Percentiles rank a stretch among this genome's conserved stretches.
phyloP scores from a whole-genome alignment of 2,113 vertebrate genomes.

The Salvator merianae region DNA sequence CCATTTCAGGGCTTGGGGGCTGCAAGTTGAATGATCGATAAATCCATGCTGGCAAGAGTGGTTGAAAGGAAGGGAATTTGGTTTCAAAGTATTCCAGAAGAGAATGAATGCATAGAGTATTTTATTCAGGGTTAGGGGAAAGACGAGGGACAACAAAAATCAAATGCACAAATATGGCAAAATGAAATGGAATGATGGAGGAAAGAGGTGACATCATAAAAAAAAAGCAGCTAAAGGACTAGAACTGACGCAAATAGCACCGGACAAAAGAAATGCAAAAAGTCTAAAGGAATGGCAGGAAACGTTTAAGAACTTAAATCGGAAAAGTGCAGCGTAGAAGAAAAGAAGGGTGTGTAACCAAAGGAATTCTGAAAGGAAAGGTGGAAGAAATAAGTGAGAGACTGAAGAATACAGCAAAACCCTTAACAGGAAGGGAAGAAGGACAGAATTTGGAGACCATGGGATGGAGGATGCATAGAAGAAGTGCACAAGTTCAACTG shows the following conservation, averaged over 20 bases:
- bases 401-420: background rate
- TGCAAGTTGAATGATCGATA: slow-evolving; percentile 20
- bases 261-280: background rate
- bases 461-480: background rate
- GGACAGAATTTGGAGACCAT: background rate
- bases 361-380: background rate
- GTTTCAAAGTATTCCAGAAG: slow-evolving; percentile 6
- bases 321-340: background rate
- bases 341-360: background rate
- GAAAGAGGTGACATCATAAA: no score
- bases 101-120: slow-evolving; percentile 40
- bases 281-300: no score
- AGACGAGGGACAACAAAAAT: background rate
- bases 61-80: slow-evolving; percentile 4
- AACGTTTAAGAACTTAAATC: background rate
- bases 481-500: background rate
- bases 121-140: slow-evolving; percentile 2
- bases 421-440: background rate
- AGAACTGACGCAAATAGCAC: no score
- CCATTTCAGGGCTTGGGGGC: background rate
- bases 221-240: background rate
- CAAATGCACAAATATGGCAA: background rate
- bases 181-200: background rate
- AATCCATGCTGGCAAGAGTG: slow-evolving; percentile 35
- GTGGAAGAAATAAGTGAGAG: background rate